phyloP scores from a whole-genome alignment of 2,797 vertebrate species.

The Mormyrus proboscirostris region DNA sequence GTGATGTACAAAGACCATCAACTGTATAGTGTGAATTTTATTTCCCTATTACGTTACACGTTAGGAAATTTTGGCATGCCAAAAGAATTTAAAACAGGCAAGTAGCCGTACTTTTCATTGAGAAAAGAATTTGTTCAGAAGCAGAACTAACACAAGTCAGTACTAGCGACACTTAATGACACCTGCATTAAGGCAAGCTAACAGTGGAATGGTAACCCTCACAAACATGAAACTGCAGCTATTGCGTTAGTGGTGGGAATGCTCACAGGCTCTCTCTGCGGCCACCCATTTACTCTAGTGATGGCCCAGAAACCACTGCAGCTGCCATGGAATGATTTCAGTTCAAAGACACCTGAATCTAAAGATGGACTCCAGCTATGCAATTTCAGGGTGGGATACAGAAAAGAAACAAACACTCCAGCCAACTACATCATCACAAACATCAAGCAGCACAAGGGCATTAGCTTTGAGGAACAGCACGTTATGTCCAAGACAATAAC shows the following conservation, averaged over 20 bases:
- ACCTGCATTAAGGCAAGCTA: neutral
- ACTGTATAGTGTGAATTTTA: neutral
- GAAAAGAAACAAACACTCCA: neutral
- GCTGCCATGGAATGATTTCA: neutral
- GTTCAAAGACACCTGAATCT: neutral
- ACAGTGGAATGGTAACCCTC: neutral
- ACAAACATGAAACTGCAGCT: neutral
- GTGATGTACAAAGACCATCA: neutral
- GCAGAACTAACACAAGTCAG: neutral
- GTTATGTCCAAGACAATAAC: neutral
- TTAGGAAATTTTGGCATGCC: neutral
- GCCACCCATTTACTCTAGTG: neutral
- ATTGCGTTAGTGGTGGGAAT: neutral
- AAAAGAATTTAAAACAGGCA: neutral
- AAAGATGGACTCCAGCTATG: neutral
- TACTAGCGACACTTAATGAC: neutral
- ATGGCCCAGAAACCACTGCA: neutral
- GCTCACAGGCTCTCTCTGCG: neutral
- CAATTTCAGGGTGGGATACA: neutral
- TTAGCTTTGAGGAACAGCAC: neutral
- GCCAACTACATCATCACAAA: neutral
- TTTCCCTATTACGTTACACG: neutral
- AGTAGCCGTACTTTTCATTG: neutral
- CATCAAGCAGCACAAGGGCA: neutral
- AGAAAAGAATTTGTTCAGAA: neutral